Evolutionary conservation across 2,888 invertebrate species (phyloP), one percentile per base, ranked within the genome.

Genomic region (Orthosia incerta): DNA sequence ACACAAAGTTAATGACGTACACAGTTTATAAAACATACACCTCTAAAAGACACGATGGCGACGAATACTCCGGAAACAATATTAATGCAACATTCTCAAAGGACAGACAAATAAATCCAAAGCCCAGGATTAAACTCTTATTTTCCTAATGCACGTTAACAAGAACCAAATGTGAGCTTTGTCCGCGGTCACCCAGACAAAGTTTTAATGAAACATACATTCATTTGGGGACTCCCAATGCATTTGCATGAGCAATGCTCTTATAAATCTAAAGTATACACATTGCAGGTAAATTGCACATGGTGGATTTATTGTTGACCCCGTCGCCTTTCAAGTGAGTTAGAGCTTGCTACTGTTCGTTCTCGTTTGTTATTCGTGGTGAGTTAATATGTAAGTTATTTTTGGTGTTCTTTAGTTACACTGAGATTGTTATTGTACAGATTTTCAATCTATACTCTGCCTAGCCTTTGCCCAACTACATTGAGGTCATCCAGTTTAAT

Each of bases 221-320:
- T 82, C 85, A 80, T 86, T 86, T 87, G 67, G 77, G 66, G 77
- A 76, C 63, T 71, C 73, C 79, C 76, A 84, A 82, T 86, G 85
- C 87, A 87, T 87, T 90, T 88, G 82, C 87, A 89, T 89, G 88
- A 89, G 84, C 85, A 87, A 87, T 85, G 84, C 80, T 80, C 81
- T 78, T 85, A 88, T 89, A 88, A 88, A 89, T 89, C 87, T 83
- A 82, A 80, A 87, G 87, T 82, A 84, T 87, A 83, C 83, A 85
- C 70, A 56, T 71, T 68, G 78, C 86, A 87, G 88, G 89, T 87
- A 87, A 88, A 89, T 86, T 88, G 87, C 86, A 87, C 87, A 83
- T 84, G 83, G 79, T 84, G 74, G 85, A 89, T 89, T 87, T 89
- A 89, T 89, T 85, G 86, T 84, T 82, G 75, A 61, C 79, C 69